Base-by-base conservation (phyloP, 2,888 invertebrate species). In the Glyphotaelius pellucidus region DNA sequence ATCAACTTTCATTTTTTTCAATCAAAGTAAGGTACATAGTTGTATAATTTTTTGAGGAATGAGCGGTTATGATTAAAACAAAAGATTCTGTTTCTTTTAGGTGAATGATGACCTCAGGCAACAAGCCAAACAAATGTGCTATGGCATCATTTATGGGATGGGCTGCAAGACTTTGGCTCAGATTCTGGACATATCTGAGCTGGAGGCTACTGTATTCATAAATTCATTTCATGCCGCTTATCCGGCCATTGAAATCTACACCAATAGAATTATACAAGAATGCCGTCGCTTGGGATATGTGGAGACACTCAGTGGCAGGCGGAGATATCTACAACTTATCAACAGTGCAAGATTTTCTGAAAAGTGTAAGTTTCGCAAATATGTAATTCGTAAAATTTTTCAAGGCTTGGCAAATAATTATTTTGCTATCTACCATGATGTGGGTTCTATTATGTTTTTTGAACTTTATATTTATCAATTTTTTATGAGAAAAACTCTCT, bases 71-170 rank as follows among this genome's bases (percentile, higher is more conserved):
- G 14, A 47, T 47, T 14, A 47, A 15, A 47, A 47, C 0, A 15
- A 47, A 3, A 15, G 14, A 47, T 47, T 47, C 42, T 12, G 12
- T 42, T 42, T 42, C 42, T 93, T 92, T 91, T 94, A 97, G 97
- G 97, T 99, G 0, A 97, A 97, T 80, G 97, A 97, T 91, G 96
- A 97, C 92, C 96, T 98, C 94, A 96, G 99, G 86, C 98, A 99
- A 94, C 97, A 98, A 94, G 98, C 99, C 7, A 99, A 99, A 95
- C 97, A 99, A 95, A 97, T 99, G 52, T 99, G 99, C 95, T 99
- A 99, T 95, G 99, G 99, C 11, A 98, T 99, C 94, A 98, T 99
- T 92, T 99, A 99, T 95, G 99, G 99, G 12, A 99, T 99, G 98
- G 99, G 99, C 3, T 96, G 97, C 92, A 98, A 97, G 94, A 97